Evolutionary conservation across 2,113 vertebrate species (phyloP), one percentile per base, ranked within the genome.

Genomic region (Anarrhichthys ocellatus): DNA sequence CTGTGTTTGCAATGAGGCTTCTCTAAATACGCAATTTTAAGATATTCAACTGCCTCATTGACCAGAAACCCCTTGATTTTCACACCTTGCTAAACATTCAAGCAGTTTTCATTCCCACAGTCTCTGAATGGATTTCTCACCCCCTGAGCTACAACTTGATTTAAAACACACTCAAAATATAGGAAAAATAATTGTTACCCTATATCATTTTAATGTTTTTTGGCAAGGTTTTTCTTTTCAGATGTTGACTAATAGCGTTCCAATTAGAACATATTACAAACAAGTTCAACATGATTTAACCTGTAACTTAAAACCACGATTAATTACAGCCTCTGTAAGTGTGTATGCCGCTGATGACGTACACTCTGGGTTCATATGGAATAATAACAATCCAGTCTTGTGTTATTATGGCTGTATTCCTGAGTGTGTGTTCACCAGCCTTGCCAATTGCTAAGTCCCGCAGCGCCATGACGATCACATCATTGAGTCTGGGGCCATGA

Each of bases 401-500:
- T 83, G 79, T 63, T 77, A 44, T 22, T 48, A 24, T 32, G 63
- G 48, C 69, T 63, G 29, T 72, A 15, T 50, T 81, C 36, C 72
- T 84, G n/a, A 64, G 27, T 17, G 50, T 73, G 81, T 83, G 59
- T 68, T 52, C 68, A 70, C n/a, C 32, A 42, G 78, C 27, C 6
- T 78, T 77, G 71, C 59, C 27, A 56, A 69, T 36, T 36, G 46
- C 32, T n/a, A n/a, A 42, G 75, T 77, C 66, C 77, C 48, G 13
- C 50, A 66, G 63, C 75, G 52, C 70, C 70, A 36, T 24, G 73
- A 88, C 77, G 83, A 75, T 81, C 83, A 56, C 59, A 79, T 68
- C 84, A 88, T 84, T 83, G 62, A 92, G 50, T 80, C 56, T 38
- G 58, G 22, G 58, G 22, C 40, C 75, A 34, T 87, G 48, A 88